A percentile compares a stretch with the other conserved stretches of the same genome.
phyloP scores from a whole-genome alignment of 2,113 vertebrate species.

The zebrafish (Danio rerio) region GRCz12tu NC_133187.1:30005501-30006000 shows the following conservation, averaged over 20 bases:
- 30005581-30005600: not conserved
- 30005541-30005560: not conserved
- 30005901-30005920: too few species aligned
- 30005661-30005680: slow-evolving; percentile 7
- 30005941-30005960: too few species aligned
- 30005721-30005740: not conserved
- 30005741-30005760: not conserved
- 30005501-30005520: not conserved
- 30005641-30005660: not conserved
- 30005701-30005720: not conserved
- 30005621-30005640: not conserved
- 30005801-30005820: not conserved
- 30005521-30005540: slow-evolving; percentile 5
- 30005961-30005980: too few species aligned
- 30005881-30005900: not conserved
- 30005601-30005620: not conserved
- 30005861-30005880: not conserved
- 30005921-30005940: too few species aligned
- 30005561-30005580: not conserved
- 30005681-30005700: slow-evolving; percentile 12
- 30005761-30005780: not conserved
- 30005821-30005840: not conserved
- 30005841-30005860: not conserved
- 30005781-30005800: not conserved
- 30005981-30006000: too few species aligned